phyloP scores from a whole-genome alignment of 2,888 invertebrate genomes.

The Heliconius hortense region DNA sequence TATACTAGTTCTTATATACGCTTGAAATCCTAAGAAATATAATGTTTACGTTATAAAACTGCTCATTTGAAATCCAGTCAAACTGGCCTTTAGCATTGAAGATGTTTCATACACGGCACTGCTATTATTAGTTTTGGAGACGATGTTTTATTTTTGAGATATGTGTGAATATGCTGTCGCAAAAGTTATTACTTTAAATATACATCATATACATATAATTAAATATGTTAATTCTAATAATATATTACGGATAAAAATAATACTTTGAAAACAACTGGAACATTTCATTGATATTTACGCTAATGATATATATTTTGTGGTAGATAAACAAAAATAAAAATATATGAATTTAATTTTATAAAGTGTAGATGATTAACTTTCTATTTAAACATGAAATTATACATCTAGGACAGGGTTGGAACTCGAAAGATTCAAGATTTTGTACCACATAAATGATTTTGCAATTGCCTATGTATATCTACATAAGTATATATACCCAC shows the following conservation, averaged over 20 bases:
- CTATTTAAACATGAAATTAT: constrained; percentile 1
- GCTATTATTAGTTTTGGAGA: constrained; percentile 41
- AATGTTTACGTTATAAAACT: constrained; percentile 38
- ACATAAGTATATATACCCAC: constrained; percentile 21
- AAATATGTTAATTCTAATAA: background rate
- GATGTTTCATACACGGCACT: constrained; percentile 53
- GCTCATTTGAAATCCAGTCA: constrained; percentile 52
- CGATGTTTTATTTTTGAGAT: constrained; percentile 17
- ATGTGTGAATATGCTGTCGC: background rate
- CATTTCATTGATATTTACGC: background rate
- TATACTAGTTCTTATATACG: constrained; percentile 3
- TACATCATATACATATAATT: background rate
- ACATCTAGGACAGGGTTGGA: constrained; percentile 8
- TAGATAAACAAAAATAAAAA: background rate
- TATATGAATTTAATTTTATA: background rate
- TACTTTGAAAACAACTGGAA: background rate
- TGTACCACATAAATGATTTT: constrained; percentile 38
- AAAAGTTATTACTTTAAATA: background rate
- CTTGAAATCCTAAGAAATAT: constrained; percentile 29
- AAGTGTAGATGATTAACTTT: background rate
- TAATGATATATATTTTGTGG: no score
- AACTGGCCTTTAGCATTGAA: constrained; percentile 60
- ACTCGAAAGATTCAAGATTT: constrained; percentile 28
- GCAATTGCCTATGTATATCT: constrained; percentile 33
- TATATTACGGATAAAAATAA: background rate